phyloP scores from a whole-genome alignment of 2,888 invertebrate genomes.

The Terebella lapidaria region DNA sequence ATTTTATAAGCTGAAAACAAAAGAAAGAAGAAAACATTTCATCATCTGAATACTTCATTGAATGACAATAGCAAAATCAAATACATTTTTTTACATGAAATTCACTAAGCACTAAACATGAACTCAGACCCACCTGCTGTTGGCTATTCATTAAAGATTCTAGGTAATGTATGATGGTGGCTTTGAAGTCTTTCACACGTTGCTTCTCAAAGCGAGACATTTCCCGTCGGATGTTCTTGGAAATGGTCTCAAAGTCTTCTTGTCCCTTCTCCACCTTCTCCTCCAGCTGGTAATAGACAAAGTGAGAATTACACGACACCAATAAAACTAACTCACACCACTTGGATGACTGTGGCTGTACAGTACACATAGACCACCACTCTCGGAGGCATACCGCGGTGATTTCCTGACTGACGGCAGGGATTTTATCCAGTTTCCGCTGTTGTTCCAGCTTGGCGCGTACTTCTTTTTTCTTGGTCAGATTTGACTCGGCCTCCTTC shows the following conservation, averaged over 20 bases:
- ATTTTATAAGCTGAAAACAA: constrained; percentile 71
- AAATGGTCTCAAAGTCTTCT: constrained; percentile 92
- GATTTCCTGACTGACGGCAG: constrained; percentile 84
- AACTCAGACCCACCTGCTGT: constrained; percentile 67
- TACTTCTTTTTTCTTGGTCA: constrained; percentile 88
- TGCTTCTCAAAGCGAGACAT: constrained; percentile 85
- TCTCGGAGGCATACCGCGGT: constrained; percentile 79
- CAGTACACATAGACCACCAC: too few species aligned
- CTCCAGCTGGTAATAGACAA: constrained; percentile 70
- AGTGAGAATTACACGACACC: background rate
- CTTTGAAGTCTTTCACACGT: constrained; percentile 83
- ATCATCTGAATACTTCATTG: background rate
- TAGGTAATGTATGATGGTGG: constrained; percentile 82
- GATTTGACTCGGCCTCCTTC: constrained; percentile 92
- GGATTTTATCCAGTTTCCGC: constrained; percentile 82
- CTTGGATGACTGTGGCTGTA: too few species aligned
- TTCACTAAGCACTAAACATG: background rate
- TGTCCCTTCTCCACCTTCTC: constrained; percentile 93
- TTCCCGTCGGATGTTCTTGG: constrained; percentile 87
- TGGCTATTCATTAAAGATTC: constrained; percentile 92
- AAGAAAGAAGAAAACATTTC: constrained; percentile 3
- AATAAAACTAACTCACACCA: too few species aligned
- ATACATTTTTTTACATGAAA: too few species aligned
- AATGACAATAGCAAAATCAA: background rate
- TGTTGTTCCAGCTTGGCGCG: constrained; percentile 88